Percentiles rank a stretch among this genome's conserved stretches.
Conservation (phyloP, 2,888 invertebrate genomes). For the Rugalucina vietnamica region DNA sequence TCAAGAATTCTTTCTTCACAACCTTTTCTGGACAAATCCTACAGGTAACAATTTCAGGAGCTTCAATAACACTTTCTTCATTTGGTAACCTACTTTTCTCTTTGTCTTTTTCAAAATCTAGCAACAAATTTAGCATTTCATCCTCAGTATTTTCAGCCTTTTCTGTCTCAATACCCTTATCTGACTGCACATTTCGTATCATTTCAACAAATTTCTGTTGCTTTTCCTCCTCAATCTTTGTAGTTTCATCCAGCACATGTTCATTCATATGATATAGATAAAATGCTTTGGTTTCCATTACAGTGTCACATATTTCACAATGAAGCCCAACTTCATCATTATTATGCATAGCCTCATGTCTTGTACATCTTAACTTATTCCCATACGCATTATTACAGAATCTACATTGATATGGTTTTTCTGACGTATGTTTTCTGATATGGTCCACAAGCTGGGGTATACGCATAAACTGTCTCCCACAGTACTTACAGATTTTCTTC, state of each 20-base stretch:
- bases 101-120: not conserved
- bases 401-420: constrained; percentile 46
- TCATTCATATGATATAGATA: constrained; percentile 59
- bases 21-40: constrained; percentile 52
- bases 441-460: constrained; percentile 30
- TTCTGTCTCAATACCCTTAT: not conserved
- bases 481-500: not conserved
- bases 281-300: constrained; percentile 49
- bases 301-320: constrained; percentile 53
- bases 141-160: not conserved
- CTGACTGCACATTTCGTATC: not conserved
- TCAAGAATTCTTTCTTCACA: constrained; percentile 36
- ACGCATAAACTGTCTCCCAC: not conserved
- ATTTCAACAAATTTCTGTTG: constrained; percentile 10
- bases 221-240: constrained; percentile 39
- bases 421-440: constrained; percentile 33
- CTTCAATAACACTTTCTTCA: not conserved
- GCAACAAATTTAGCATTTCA: not conserved
- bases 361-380: constrained; percentile 38
- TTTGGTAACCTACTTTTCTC: not conserved
- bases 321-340: constrained; percentile 33
- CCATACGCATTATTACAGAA: constrained; percentile 44
- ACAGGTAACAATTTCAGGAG: not conserved
- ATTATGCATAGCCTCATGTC: constrained; percentile 54
- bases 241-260: constrained; percentile 32